phyloP scores from a whole-genome alignment of 53 echinoderm and acorn worm genomes.

The Henricia sp. region DNA sequence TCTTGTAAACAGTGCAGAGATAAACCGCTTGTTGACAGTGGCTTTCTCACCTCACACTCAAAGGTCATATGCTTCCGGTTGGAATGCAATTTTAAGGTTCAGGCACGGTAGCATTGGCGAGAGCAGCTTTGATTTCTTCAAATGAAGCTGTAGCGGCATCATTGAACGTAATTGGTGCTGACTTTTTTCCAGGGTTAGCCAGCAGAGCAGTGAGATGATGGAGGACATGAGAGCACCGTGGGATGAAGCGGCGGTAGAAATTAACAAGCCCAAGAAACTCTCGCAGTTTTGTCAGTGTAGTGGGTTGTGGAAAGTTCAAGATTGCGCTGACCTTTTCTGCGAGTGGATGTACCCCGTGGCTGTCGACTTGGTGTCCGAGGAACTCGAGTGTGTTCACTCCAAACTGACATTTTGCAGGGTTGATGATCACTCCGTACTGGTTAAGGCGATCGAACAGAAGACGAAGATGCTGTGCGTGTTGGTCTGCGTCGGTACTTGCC shows the following conservation, averaged over 20 bases:
- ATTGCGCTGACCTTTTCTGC: slow-evolving; percentile 19
- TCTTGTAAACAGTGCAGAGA: too few relatives aligned
- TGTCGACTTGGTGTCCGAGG: slow-evolving; percentile 26
- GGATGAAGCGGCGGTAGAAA: slow-evolving; percentile 21
- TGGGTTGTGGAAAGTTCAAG: background rate
- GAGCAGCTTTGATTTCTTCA: background rate
- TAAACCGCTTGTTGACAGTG: too few relatives aligned
- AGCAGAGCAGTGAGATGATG: slow-evolving; percentile 16
- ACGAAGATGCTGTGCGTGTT: slow-evolving; percentile 34
- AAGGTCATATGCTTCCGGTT: too few relatives aligned
- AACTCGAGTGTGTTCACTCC: slow-evolving; percentile 21
- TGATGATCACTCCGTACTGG: slow-evolving; percentile 23
- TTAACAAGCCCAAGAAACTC: slow-evolving; percentile 40
- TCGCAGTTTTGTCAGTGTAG: background rate
- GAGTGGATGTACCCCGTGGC: slow-evolving; percentile 5
- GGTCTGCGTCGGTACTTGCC: background rate
- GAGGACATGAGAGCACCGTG: slow-evolving; percentile 13
- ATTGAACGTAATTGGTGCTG: too few relatives aligned
- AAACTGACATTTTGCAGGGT: slow-evolving; percentile 38
- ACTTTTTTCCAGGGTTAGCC: background rate
- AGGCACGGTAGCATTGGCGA: background rate
- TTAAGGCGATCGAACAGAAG: background rate
- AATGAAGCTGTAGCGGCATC: too few relatives aligned
- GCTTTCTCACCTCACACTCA: too few relatives aligned
- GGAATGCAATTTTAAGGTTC: too few relatives aligned